Percentiles rank a stretch among this genome's conserved stretches.
Conservation (phyloP, 1,140 invertebrate genomes). For the Zaprionus ornatus region DNA sequence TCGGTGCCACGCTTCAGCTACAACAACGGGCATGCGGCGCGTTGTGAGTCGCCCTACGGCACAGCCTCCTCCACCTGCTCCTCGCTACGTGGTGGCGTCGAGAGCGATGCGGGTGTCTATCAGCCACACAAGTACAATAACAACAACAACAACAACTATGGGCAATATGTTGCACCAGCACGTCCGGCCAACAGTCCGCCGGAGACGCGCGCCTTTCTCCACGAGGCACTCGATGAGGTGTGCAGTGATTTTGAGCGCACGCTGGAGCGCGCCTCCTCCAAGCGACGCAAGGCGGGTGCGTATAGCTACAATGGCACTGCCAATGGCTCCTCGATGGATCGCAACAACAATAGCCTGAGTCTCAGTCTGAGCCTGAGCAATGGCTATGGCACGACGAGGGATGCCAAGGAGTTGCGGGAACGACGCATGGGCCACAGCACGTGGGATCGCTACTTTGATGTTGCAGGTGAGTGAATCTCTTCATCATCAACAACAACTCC, state of each 20-base stretch:
- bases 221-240: constrained; percentile 86
- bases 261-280: constrained; percentile 85
- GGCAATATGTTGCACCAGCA: not conserved
- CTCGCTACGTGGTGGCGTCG: constrained; percentile 70
- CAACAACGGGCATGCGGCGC: constrained; percentile 48
- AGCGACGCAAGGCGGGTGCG: constrained; percentile 52
- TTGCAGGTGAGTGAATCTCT: constrained; percentile 62
- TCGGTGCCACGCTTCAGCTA: constrained; percentile 80
- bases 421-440: constrained; percentile 57
- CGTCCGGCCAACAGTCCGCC: constrained; percentile 70
- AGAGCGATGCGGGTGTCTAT: constrained; percentile 71
- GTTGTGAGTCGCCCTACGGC: constrained; percentile 74
- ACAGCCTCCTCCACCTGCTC: constrained; percentile 80
- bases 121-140: constrained; percentile 14
- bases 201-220: constrained; percentile 75
- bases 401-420: constrained; percentile 31
- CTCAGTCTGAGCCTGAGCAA: constrained; percentile 54
- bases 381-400: constrained; percentile 35
- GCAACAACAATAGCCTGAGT: constrained; percentile 71
- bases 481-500: not conserved
- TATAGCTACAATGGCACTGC: constrained; percentile 26
- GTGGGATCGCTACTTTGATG: constrained; percentile 76
- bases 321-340: constrained; percentile 60
- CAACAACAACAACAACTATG: constrained; percentile 11
- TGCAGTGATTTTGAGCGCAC: constrained; percentile 91